These are phyloP conservation scores for Progne subis DNA, from an alignment of 2,113 vertebrate genomes.

Conservation along the genomic window DNA sequence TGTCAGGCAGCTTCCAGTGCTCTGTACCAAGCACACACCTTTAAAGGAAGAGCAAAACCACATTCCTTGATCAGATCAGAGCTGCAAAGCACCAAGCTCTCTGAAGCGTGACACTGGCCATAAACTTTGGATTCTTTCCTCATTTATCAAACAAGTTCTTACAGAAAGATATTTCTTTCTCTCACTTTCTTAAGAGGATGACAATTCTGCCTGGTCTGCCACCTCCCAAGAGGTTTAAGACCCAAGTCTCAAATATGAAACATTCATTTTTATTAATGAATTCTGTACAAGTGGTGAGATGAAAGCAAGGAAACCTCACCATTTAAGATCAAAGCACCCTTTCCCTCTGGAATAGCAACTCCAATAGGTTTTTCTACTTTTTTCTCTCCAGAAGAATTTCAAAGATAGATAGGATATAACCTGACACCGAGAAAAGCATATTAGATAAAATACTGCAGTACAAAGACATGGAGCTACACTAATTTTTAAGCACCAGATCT, in stretches of 20 bases:
- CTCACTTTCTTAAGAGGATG: not conserved
- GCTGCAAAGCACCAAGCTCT: not conserved
- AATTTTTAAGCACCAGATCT: not conserved
- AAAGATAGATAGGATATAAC: not conserved
- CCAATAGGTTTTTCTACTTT: constrained; percentile 43
- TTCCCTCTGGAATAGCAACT: constrained; percentile 7
- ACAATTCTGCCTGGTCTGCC: not conserved
- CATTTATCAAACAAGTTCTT: not conserved
- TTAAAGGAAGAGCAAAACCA: not conserved
- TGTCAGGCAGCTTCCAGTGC: not conserved
- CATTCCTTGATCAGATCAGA: not conserved
- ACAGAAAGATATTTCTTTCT: not conserved
- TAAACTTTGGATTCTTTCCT: not conserved
- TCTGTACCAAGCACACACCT: not conserved
- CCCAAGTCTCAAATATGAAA: not conserved
- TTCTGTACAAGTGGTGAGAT: not conserved
- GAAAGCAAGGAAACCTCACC: not conserved
- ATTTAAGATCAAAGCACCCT: constrained; percentile 7
- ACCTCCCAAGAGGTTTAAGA: not conserved
- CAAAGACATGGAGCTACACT: not conserved
- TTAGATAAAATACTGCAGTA: not conserved
- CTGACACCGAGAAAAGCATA: not conserved
- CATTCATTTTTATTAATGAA: not conserved
- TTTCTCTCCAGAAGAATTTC: not conserved
- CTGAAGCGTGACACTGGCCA: not conserved